Evolutionary conservation across 2,797 vertebrate species (phyloP).

Genomic region (Chaetodon trifasciatus): DNA sequence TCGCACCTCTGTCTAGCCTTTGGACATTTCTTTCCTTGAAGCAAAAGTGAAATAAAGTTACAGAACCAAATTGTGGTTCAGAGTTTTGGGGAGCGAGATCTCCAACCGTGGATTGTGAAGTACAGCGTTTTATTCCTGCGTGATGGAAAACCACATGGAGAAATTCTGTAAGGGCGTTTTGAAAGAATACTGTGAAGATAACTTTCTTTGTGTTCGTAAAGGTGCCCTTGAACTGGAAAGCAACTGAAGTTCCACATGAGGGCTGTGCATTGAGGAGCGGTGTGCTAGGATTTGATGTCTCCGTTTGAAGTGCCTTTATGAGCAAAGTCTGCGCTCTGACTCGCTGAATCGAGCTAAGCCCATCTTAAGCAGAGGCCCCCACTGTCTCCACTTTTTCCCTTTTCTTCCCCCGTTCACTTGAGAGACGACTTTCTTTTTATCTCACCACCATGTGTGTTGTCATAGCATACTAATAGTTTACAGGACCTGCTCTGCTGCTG

Average conservation of each 20-base stretch:
- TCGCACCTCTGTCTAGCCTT: slow-evolving; percentile 29
- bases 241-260: slow-evolving; percentile 71
- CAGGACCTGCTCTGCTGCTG: slow-evolving; percentile 34
- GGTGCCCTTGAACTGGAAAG: slow-evolving; percentile 82
- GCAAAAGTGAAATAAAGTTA: slow-evolving; percentile 48
- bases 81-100: slow-evolving; percentile 29
- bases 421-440: slow-evolving; percentile 61
- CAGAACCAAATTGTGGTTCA: slow-evolving; percentile 26
- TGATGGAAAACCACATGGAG: slow-evolving; percentile 49
- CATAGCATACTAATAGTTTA: slow-evolving; percentile 76
- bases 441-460: slow-evolving; percentile 55
- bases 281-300: slow-evolving; percentile 78
- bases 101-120: slow-evolving; percentile 29
- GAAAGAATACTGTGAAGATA: slow-evolving; percentile 57
- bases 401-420: slow-evolving; percentile 59
- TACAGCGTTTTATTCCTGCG: slow-evolving; percentile 42
- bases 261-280: slow-evolving; percentile 67
- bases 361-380: slow-evolving; percentile 77
- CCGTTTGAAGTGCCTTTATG: slow-evolving; percentile 86
- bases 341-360: slow-evolving; percentile 82
- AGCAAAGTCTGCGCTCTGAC: slow-evolving; percentile 77
- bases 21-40: slow-evolving; percentile 20
- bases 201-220: slow-evolving; percentile 64
- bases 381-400: slow-evolving; percentile 60
- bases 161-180: slow-evolving; percentile 44